Evolutionary conservation across 2,113 vertebrate genomes (phyloP).

Genomic region (Murina feae): DNA sequence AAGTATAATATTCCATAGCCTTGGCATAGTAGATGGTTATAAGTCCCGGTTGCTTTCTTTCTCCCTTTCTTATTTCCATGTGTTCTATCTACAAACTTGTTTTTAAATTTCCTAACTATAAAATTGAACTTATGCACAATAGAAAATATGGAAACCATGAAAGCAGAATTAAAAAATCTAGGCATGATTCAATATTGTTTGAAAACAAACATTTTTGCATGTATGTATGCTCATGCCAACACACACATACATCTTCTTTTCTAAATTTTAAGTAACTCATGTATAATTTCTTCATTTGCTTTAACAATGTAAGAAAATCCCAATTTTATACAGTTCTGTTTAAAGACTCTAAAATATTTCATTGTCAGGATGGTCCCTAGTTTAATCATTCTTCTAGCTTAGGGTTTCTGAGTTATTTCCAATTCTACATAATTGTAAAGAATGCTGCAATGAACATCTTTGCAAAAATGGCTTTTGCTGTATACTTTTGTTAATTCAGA

Average conservation of each 20-base stretch:
- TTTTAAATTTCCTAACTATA: background rate
- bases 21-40: background rate
- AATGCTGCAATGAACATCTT: background rate
- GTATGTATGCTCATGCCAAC: background rate
- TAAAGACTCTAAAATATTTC: background rate
- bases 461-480: background rate
- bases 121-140: background rate
- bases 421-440: background rate
- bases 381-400: background rate
- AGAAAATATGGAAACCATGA: background rate
- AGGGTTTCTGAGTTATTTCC: background rate
- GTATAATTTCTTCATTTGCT: background rate
- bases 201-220: background rate
- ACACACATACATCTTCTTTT: background rate
- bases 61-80: background rate
- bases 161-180: background rate
- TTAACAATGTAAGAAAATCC: background rate
- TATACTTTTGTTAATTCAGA: background rate
- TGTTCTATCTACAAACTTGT: background rate
- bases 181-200: background rate
- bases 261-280: background rate
- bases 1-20: background rate
- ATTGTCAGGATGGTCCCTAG: background rate
- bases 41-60: background rate
- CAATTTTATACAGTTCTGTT: background rate